Percentiles rank a stretch among this genome's conserved stretches.
phyloP scores from a whole-genome alignment of 2,888 invertebrate genomes.

The Nezara viridula region DNA sequence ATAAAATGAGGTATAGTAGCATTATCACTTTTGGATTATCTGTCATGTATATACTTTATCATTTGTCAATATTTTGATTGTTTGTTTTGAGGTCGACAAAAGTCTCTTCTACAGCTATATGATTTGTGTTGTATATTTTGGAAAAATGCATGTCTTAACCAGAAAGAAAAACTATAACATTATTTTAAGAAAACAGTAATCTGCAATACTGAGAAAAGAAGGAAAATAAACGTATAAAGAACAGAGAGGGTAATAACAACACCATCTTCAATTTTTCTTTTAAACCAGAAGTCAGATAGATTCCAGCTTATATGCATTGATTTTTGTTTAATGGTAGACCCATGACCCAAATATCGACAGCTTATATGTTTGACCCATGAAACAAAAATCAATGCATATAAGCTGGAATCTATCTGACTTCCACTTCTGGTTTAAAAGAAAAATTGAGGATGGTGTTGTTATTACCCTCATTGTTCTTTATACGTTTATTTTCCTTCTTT shows the following conservation, averaged over 20 bases:
- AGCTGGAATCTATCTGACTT: not conserved
- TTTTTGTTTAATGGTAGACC: no score
- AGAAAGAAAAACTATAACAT: not conserved
- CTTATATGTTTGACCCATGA: no score
- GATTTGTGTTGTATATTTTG: not conserved
- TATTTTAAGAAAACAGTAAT: not conserved
- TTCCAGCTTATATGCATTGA: no score
- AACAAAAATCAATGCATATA: no score
- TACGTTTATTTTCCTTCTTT: not conserved
- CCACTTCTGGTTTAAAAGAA: not conserved
- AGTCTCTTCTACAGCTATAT: not conserved
- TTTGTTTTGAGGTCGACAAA: not conserved
- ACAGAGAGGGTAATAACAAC: not conserved
- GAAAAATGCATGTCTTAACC: not conserved
- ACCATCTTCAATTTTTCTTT: not conserved
- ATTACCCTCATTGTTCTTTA: not conserved
- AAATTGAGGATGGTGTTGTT: not conserved
- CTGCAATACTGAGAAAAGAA: not conserved
- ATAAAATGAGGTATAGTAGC: not conserved
- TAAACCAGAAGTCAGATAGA: not conserved
- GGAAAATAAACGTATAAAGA: not conserved
- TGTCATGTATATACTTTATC: not conserved
- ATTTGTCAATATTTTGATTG: not conserved
- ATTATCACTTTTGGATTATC: not conserved
- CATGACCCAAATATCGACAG: no score